Conservation (phyloP, 2,113 vertebrate species). For the Vidua chalybeata region DNA sequence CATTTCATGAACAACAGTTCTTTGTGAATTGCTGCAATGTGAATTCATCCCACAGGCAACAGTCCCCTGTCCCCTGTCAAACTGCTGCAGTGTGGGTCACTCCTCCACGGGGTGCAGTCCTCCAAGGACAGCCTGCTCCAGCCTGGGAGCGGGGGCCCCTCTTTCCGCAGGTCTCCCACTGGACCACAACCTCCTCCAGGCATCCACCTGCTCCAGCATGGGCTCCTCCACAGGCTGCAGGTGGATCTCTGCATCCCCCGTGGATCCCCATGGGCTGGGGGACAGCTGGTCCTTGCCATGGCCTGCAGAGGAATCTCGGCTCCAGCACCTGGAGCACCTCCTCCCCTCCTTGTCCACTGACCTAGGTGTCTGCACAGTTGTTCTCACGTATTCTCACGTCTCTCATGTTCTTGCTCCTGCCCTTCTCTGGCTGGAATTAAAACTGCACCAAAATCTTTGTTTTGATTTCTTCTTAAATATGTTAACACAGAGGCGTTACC, state of each 20-base stretch:
- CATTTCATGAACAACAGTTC: neutral
- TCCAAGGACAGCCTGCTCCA: neutral
- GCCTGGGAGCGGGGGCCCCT: neutral
- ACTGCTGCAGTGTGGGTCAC: neutral
- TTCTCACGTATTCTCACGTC: neutral
- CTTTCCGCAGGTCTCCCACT: neutral
- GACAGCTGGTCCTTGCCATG: neutral
- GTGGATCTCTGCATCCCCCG: accelerated
- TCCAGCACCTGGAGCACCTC: neutral
- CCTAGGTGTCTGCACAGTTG: neutral
- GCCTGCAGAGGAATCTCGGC: neutral
- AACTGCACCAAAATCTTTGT: neutral
- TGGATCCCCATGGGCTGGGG: neutral
- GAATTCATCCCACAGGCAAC: neutral
- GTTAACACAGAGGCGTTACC: neutral
- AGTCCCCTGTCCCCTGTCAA: neutral
- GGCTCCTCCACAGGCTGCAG: neutral
- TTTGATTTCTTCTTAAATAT: neutral
- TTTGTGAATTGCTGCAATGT: neutral
- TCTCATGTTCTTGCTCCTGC: neutral
- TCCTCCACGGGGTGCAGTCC: accelerated
- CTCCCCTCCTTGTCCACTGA: neutral
- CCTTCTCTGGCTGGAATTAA: neutral
- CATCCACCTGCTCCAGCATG: neutral
- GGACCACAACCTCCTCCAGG: neutral